These are phyloP conservation scores for Bergia sp. DNA, from an alignment of 92 coral and sea anemone genomes.

Conservation along the genomic window DNA sequence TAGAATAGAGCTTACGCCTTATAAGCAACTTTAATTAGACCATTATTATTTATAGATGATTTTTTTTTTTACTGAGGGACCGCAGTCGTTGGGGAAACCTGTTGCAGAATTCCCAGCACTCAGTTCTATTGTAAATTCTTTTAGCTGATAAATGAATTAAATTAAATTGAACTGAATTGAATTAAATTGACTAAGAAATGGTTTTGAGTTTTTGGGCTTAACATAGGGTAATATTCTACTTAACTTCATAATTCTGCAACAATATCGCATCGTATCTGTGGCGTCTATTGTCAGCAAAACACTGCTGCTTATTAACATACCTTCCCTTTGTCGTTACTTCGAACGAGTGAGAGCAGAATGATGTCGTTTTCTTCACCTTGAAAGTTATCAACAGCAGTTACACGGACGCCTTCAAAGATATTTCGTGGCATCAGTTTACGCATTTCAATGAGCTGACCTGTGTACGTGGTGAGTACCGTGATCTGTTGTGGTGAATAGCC, in stretches of 20 bases:
- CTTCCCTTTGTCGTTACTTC: conserved; percentile 66
- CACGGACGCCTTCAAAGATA: conserved; percentile 79
- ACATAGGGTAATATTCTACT: no score
- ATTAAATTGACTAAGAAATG: no score
- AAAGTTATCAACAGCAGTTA: conserved; percentile 90
- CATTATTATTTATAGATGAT: no score
- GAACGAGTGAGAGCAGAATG: conserved; percentile 78
- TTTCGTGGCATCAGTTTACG: conserved; percentile 70
- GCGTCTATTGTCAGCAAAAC: background rate
- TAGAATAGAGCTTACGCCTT: no score
- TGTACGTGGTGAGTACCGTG: conserved; percentile 87
- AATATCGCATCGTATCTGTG: background rate
- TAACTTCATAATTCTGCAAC: background rate
- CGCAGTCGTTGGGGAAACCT: no score
- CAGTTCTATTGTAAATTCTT: no score
- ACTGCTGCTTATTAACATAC: background rate
- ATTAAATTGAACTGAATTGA: no score
- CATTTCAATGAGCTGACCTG: conserved; percentile 83
- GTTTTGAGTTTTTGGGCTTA: no score
- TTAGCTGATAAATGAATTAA: no score
- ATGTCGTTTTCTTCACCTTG: conserved; percentile 95
- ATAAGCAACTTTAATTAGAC: no score
- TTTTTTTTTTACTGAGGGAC: no score
- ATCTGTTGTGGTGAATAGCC: conserved; percentile 75
- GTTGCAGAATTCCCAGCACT: no score